Evolutionary conservation across 2,797 vertebrate species (phyloP).

Genomic region (Cheirogaleus major): DNA sequence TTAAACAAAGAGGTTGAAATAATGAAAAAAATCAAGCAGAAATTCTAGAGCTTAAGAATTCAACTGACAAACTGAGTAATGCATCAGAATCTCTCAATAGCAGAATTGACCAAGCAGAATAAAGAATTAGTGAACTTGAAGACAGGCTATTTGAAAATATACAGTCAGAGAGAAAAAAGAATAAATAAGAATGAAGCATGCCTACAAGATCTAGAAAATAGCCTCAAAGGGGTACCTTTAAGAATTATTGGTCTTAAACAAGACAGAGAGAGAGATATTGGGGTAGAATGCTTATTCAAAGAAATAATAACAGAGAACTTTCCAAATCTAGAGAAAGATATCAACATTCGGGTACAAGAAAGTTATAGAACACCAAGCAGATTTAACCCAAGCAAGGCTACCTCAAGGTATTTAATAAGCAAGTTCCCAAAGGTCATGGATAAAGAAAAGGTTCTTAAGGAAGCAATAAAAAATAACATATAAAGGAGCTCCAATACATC

Average conservation of each 20-base stretch:
- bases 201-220: background rate
- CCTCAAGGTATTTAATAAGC: background rate
- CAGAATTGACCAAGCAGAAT: background rate
- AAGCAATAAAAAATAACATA: too few relatives aligned
- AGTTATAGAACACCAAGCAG: background rate
- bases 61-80: background rate
- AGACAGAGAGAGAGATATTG: background rate
- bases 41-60: background rate
- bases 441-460: too few relatives aligned
- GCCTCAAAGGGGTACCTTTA: background rate
- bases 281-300: background rate
- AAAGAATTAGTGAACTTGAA: background rate
- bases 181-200: background rate
- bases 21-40: background rate
- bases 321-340: background rate
- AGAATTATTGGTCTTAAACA: background rate
- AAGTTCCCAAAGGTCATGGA: too few relatives aligned
- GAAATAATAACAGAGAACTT: background rate
- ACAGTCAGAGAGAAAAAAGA: background rate
- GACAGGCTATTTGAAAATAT: background rate
- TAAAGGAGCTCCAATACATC: too few relatives aligned
- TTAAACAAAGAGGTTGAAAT: background rate
- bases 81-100: background rate
- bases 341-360: background rate
- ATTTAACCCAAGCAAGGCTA: background rate